Conservation (phyloP, 1,140 invertebrate species). For the Atta colombica region DNA sequence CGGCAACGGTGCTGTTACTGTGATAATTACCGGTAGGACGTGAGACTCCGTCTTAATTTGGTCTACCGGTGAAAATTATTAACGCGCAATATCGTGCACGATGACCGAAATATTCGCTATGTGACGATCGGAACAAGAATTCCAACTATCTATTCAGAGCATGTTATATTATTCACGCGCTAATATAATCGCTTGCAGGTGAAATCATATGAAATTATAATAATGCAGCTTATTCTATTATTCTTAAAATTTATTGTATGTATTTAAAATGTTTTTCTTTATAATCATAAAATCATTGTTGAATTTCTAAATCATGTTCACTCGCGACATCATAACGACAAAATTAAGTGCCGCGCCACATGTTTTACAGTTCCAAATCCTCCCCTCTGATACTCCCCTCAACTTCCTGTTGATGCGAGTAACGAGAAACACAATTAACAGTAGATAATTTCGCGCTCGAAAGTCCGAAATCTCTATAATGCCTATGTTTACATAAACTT, state of each 20-base stretch:
- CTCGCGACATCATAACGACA: neutral
- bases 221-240: neutral
- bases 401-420: slow-evolving; percentile 48
- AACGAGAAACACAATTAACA: slow-evolving; percentile 28
- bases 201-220: neutral
- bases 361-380: neutral
- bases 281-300: neutral
- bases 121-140: neutral
- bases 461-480: slow-evolving; percentile 28
- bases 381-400: neutral
- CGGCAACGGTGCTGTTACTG: slow-evolving; percentile 78
- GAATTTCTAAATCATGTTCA: neutral
- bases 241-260: neutral
- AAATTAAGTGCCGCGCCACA: neutral
- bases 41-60: slow-evolving; percentile 78
- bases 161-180: slow-evolving; percentile 21
- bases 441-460: slow-evolving; percentile 30
- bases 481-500: slow-evolving; percentile 55
- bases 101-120: slow-evolving; percentile 47
- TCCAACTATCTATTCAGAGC: neutral
- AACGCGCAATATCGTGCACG: slow-evolving; percentile 54
- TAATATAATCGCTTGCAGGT: neutral
- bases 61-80: slow-evolving; percentile 69
- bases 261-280: neutral
- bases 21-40: slow-evolving; percentile 80